These are phyloP conservation scores for Phaenicophaeus curvirostris DNA, from an alignment of 2,797 vertebrate species.

Conservation along the genomic window DNA sequence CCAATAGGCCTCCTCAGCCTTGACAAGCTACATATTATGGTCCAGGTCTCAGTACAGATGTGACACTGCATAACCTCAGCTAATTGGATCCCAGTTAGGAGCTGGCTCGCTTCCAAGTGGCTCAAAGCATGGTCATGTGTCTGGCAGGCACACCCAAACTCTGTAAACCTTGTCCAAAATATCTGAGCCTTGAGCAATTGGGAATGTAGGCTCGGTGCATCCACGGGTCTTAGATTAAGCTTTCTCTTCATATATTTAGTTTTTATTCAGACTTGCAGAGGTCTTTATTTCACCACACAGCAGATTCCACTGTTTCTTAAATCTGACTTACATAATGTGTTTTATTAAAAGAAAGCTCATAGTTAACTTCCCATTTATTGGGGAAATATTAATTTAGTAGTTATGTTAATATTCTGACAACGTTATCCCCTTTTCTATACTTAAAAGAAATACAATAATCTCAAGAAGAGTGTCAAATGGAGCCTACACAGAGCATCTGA, in stretches of 20 bases:
- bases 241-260: not conserved
- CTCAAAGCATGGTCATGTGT: not conserved
- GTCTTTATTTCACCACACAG: not conserved
- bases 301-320: not conserved
- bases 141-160: not conserved
- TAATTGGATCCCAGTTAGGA: not conserved
- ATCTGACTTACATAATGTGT: conserved; percentile 11
- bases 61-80: not conserved
- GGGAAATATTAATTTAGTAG: conserved; percentile 30
- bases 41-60: not conserved
- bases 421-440: not conserved
- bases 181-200: not conserved
- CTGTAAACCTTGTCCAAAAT: not conserved
- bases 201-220: not conserved
- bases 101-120: not conserved
- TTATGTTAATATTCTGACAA: not conserved
- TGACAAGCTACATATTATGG: not conserved
- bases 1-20: not conserved
- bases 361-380: not conserved
- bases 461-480: not conserved
- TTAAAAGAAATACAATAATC: not conserved
- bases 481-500: not conserved
- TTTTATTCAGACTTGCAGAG: not conserved
- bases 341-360: conserved; percentile 14
- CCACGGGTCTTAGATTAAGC: not conserved